Evolutionary conservation across 2,888 invertebrate genomes (phyloP), one percentile per base, ranked within the genome.

Genomic region (Cinara cedri): DNA sequence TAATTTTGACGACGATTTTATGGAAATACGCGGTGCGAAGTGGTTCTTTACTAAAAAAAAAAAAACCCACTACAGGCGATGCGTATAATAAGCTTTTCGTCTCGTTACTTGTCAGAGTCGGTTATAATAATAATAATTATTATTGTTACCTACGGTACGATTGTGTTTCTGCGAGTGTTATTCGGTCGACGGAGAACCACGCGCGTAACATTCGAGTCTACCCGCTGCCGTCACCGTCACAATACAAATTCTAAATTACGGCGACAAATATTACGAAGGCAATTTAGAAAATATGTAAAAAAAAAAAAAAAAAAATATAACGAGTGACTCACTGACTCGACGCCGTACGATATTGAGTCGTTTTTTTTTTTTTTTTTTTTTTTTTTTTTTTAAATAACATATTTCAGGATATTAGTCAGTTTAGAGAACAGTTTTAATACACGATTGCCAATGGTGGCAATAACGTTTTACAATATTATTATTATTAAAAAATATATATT

Each of bases 1-100:
- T 66, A 66, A 76, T 76, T 76, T 76, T 26, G 55, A 76, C 75
- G 75, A 76, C 65, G 54, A 55, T 66, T 76, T 76, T 76, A 66
- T 76, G 75, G 75, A 76, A 76, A 76, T 76, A n/a, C 42, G 19
- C 34, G 6, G 34, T 4, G 6, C 3, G 3, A 34, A 24, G 24
- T n/a, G 34, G 16, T 6, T n/a, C 34, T 3, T 4, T 13, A 26
- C 19, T 14, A 19, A 24, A 13, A 49, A 19, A 44, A n/a, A 54
- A 42, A 44, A 54, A 55, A 21, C 21, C 34, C 3, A 21, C 21
- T 14, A 34, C 8, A n/a, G 24, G 42, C 3, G 34, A n/a, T 54
- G 54, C 54, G 34, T 55, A 8, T 62, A 46, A 13, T 6, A n/a
- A n/a, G 14, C 44, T 71, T 71, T 71, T 71, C 1, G 70, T 34